Percentiles rank a stretch among this genome's conserved stretches.
These are phyloP conservation scores for Nasonia vitripennis DNA, from an alignment of 1,140 invertebrate genomes.

Conservation along the genomic window DNA sequence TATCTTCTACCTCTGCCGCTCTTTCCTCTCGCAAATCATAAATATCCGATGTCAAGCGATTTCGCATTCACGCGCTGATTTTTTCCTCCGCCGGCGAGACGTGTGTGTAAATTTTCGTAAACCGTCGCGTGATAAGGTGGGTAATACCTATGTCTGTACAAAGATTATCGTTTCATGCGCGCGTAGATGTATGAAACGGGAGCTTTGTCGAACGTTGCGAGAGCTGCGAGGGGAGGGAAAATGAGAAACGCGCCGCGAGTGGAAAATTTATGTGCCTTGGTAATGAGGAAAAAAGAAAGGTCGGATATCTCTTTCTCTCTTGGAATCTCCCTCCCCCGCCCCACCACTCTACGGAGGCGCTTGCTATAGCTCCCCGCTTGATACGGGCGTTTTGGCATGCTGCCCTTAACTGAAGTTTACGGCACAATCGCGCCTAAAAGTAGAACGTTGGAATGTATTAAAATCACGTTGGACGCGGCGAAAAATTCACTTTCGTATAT, in stretches of 20 bases:
- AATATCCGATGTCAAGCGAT: constrained; percentile 32
- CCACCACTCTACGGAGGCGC: too few species aligned
- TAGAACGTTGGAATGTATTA: constrained; percentile 43
- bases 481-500: background rate
- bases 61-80: constrained; percentile 6
- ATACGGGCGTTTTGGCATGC: constrained; percentile 41
- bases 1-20: background rate
- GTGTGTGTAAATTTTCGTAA: background rate
- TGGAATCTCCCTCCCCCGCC: background rate
- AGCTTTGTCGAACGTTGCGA: constrained; percentile 20
- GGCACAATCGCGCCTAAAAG: constrained; percentile 42
- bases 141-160: background rate
- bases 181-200: background rate
- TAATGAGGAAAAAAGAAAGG: background rate
- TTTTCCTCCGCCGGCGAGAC: background rate
- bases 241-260: background rate
- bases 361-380: background rate
- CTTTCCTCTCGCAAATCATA: background rate
- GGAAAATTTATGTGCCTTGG: constrained; percentile 18
- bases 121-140: background rate
- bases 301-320: constrained; percentile 33
- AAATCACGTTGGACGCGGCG: constrained; percentile 18
- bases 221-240: background rate
- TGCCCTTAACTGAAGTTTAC: constrained; percentile 39
- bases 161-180: background rate